phyloP scores from a whole-genome alignment of 2,113 vertebrate species.

The Aptenodytes forsteri region DNA sequence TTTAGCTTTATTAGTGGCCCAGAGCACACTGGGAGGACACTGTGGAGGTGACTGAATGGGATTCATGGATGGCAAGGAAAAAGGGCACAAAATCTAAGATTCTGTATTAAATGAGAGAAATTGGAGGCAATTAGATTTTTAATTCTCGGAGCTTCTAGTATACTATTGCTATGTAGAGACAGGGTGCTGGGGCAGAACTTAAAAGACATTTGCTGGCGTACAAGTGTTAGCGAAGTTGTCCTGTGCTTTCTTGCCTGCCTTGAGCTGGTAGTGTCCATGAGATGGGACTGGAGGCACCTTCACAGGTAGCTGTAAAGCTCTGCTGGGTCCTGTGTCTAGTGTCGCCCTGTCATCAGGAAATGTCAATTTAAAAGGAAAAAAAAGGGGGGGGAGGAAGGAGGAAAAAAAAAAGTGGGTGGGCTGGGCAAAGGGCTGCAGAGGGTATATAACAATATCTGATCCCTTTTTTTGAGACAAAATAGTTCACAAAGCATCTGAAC shows the following conservation, averaged over 20 bases:
- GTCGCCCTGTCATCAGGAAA: not conserved
- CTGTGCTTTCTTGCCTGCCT: not conserved
- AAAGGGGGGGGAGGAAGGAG: too few species aligned
- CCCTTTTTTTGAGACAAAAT: not conserved
- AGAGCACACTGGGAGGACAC: fast-evolving
- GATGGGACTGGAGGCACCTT: not conserved
- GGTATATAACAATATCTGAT: not conserved
- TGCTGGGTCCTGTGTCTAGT: not conserved
- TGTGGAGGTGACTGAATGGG: not conserved
- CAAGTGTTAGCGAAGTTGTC: not conserved
- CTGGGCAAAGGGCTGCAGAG: not conserved
- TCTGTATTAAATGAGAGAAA: not conserved
- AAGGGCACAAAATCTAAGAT: not conserved
- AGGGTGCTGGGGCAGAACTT: not conserved
- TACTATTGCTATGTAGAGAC: not conserved
- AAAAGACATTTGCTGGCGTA: not conserved
- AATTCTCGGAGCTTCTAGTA: not conserved
- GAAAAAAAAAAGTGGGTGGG: not conserved
- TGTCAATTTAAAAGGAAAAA: not conserved
- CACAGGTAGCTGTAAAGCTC: not conserved
- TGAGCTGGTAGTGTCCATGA: too few species aligned
- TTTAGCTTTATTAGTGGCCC: not conserved
- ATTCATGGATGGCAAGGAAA: not conserved
- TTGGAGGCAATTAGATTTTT: not conserved
- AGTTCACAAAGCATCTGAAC: not conserved